Evolutionary conservation across 30 jellyfish, hydroid and myxozoan species (phyloP).

Genomic region (Turritopsis dohrnii): DNA sequence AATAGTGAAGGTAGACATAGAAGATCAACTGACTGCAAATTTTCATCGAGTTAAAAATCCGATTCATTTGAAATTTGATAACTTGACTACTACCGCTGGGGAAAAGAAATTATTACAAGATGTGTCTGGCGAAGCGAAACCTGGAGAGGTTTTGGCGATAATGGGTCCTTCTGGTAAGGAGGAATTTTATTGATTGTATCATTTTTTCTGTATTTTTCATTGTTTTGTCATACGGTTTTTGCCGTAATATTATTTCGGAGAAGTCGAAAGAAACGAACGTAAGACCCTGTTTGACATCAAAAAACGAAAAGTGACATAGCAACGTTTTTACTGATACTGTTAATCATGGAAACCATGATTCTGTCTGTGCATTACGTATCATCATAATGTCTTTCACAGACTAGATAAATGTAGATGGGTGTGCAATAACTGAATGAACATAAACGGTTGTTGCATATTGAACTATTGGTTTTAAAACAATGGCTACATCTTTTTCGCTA

Average conservation of each 20-base stretch:
- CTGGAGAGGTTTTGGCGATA: constrained; percentile 75
- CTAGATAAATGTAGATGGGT: too few species aligned
- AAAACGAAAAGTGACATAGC: background rate
- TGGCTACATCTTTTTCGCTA: too few species aligned
- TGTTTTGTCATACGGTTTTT: background rate
- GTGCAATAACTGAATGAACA: too few species aligned
- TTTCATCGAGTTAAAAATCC: background rate
- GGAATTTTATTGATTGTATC: background rate
- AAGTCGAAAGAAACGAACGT: background rate
- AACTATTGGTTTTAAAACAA: too few species aligned
- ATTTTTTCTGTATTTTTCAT: background rate
- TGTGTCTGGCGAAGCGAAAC: constrained; percentile 57
- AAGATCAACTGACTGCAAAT: background rate
- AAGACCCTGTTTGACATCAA: background rate
- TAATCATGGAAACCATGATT: background rate
- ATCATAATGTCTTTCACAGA: too few species aligned
- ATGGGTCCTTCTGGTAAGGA: constrained; percentile 75
- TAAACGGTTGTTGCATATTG: too few species aligned
- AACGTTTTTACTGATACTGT: too few species aligned
- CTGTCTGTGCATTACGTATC: too few species aligned
- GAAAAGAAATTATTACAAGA: constrained; percentile 33
- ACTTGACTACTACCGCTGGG: constrained; percentile 33
- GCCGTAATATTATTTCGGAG: background rate
- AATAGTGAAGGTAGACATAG: background rate
- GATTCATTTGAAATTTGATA: constrained; percentile 43